phyloP scores from a whole-genome alignment of 2,888 invertebrate species.

The Pantelozetes paolii region DNA sequence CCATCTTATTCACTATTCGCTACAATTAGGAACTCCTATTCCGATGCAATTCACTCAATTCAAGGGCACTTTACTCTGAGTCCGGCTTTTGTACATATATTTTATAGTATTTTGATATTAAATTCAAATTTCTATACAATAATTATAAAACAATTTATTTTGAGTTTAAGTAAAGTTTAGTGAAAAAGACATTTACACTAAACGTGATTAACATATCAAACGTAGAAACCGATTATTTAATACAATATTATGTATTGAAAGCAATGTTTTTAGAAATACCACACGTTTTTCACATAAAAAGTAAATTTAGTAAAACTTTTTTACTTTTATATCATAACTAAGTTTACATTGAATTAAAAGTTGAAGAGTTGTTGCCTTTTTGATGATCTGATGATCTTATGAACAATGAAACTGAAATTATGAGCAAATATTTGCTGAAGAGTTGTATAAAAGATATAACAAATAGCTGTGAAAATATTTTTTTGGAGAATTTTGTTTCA shows the following conservation, averaged over 20 bases:
- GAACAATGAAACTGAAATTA: too few species aligned
- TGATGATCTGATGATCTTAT: not conserved
- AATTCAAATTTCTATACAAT: not conserved
- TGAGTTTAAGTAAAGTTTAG: not conserved
- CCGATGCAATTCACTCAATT: conserved; percentile 11
- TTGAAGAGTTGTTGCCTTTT: not conserved
- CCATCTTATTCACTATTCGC: conserved; percentile 32
- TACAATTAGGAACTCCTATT: conserved; percentile 33
- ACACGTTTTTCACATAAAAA: too few species aligned
- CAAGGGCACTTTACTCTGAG: conserved; percentile 10
- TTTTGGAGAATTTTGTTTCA: not conserved
- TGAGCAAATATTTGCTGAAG: not conserved
- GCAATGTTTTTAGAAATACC: too few species aligned
- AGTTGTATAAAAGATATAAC: too few species aligned
- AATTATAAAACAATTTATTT: not conserved
- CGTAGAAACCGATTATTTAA: not conserved
- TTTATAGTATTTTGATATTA: not conserved
- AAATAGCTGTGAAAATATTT: not conserved
- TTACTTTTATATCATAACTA: too few species aligned
- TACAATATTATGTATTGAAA: too few species aligned
- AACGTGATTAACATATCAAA: not conserved
- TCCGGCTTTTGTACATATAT: too few species aligned
- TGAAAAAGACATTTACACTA: conserved; percentile 1
- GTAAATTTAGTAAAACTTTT: too few species aligned
- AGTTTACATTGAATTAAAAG: not conserved